These are phyloP conservation scores for Caenorhabditis parvicauda DNA, from an alignment of 2,888 invertebrate species.

Conservation along the genomic window DNA sequence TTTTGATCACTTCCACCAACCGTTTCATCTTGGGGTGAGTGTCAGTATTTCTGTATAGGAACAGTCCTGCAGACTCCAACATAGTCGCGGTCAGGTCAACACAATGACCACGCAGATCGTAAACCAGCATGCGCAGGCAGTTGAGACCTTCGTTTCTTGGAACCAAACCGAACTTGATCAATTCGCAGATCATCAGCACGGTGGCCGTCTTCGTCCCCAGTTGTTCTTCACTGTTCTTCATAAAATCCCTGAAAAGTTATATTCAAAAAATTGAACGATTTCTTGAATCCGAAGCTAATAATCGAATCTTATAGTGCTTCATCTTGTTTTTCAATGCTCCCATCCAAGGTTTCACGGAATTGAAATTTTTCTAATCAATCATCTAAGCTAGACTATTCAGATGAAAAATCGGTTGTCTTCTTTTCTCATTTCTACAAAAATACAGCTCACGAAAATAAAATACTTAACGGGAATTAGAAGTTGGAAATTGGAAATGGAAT, in stretches of 20 bases:
- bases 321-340: no score
- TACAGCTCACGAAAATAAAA: no score
- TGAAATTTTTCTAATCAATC: no score
- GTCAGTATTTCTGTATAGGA: constrained; percentile 46
- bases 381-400: no score
- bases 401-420: no score
- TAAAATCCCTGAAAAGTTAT: constrained; percentile 4
- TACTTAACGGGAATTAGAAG: no score
- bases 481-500: no score
- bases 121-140: constrained; percentile 52
- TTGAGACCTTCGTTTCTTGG: constrained; percentile 58
- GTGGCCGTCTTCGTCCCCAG: constrained; percentile 23
- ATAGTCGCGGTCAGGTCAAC: constrained; percentile 56
- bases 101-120: constrained; percentile 52
- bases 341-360: no score
- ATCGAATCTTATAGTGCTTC: no score
- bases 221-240: constrained; percentile 2
- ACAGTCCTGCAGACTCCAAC: constrained; percentile 50
- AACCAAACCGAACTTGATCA: constrained; percentile 55
- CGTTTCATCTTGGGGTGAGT: constrained; percentile 58
- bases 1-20: constrained; percentile 52
- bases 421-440: no score
- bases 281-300: no score
- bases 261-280: no score
- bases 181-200: constrained; percentile 49